phyloP scores from a whole-genome alignment of 2,888 invertebrate genomes.

The Andrena flavipes region DNA sequence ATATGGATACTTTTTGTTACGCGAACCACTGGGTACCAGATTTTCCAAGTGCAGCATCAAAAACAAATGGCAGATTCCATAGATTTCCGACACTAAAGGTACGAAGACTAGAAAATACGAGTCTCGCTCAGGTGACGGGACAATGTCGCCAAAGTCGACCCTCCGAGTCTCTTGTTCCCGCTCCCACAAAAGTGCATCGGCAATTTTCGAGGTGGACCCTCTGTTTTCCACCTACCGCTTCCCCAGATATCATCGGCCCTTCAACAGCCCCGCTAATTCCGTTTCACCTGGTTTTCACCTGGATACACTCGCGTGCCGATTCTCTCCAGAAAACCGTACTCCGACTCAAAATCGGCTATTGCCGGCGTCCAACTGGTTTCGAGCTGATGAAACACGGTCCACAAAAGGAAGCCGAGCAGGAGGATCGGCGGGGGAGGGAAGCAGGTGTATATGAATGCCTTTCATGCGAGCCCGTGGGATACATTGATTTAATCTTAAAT shows the following conservation, averaged over 20 bases:
- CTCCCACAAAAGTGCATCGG: too few relatives aligned
- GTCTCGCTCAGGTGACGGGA: too few relatives aligned
- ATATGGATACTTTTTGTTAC: too few relatives aligned
- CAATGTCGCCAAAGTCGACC: too few relatives aligned
- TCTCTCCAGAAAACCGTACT: constrained; percentile 14
- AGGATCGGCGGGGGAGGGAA: not conserved
- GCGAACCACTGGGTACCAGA: too few relatives aligned
- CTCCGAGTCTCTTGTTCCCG: too few relatives aligned
- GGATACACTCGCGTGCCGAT: not conserved
- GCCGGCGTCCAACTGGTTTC: constrained; percentile 23
- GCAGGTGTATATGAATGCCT: constrained; percentile 7
- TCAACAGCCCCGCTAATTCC: not conserved
- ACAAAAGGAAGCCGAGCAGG: constrained; percentile 30
- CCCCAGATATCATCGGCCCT: not conserved
- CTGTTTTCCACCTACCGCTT: too few relatives aligned
- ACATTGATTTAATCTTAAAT: constrained; percentile 52
- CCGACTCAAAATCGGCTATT: constrained; percentile 19
- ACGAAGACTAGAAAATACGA: too few relatives aligned
- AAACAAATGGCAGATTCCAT: too few relatives aligned
- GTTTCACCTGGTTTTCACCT: not conserved
- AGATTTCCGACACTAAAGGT: too few relatives aligned
- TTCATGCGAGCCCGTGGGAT: constrained; percentile 7
- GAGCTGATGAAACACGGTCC: constrained; percentile 13
- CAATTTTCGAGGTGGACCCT: too few relatives aligned
- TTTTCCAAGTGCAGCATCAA: too few relatives aligned